Conservation (phyloP, 2,113 vertebrate genomes). For the Hyaena hyaena region DNA sequence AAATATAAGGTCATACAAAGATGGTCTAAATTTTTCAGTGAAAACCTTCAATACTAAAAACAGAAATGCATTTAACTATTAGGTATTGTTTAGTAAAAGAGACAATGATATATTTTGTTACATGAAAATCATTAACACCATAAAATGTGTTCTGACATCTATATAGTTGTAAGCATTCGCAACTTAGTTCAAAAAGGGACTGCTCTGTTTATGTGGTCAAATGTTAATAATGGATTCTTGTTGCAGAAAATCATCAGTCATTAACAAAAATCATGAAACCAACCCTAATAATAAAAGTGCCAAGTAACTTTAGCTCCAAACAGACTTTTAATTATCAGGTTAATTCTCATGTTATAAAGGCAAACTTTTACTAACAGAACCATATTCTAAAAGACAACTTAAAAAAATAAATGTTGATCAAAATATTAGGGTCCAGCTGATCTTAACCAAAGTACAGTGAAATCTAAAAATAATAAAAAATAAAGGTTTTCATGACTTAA, state of each 20-base stretch:
- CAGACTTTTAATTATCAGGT: neutral
- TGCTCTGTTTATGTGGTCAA: neutral
- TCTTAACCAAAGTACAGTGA: neutral
- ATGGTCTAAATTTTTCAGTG: neutral
- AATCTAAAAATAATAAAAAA: neutral
- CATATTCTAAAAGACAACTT: neutral
- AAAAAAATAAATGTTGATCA: neutral
- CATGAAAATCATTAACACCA: neutral
- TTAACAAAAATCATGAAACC: neutral
- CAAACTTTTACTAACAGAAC: neutral
- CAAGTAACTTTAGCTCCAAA: neutral
- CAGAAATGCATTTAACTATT: neutral
- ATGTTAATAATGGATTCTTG: neutral
- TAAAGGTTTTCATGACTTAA: conserved; percentile 10
- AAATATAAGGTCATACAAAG: neutral
- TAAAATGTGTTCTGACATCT: neutral
- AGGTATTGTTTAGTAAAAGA: neutral
- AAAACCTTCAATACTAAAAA: conserved; percentile 37
- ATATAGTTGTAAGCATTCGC: neutral
- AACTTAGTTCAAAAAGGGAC: neutral
- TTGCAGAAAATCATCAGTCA: neutral
- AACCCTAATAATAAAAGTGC: neutral
- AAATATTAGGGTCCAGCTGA: neutral
- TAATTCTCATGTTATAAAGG: neutral
- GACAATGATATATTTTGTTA: neutral